phyloP scores from a whole-genome alignment of 2,797 vertebrate species.

The Morelia viridis region DNA sequence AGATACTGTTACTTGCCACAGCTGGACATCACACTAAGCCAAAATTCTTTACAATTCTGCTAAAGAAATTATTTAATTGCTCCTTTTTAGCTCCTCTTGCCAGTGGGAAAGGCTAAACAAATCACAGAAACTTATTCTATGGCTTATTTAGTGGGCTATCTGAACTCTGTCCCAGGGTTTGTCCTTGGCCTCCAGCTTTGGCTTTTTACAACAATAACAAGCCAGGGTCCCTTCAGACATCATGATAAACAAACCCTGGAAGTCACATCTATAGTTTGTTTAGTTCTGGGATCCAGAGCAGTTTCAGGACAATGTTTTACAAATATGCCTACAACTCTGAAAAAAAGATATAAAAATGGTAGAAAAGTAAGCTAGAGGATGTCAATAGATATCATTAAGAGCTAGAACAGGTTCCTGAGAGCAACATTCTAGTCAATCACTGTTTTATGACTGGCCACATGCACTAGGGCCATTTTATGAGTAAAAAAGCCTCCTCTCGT shows the following conservation, averaged over 20 bases:
- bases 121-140: neutral
- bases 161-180: neutral
- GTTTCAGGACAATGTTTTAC: neutral
- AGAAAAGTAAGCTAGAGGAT: neutral
- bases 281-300: neutral
- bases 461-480: neutral
- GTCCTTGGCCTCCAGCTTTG: neutral
- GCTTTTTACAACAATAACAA: neutral
- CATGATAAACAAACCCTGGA: neutral
- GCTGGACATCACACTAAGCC: neutral
- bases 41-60: neutral
- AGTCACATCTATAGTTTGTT: neutral
- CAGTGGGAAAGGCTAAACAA: neutral
- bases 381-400: neutral
- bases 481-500: neutral
- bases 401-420: neutral
- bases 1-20: neutral
- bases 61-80: neutral
- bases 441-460: neutral
- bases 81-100: neutral
- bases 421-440: neutral
- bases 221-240: neutral
- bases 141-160: neutral
- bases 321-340: neutral
- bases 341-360: neutral